Percentiles rank a stretch among this genome's conserved stretches.
Conservation (phyloP, 1,140 invertebrate species). For the Oncopodura yosiiana region DNA sequence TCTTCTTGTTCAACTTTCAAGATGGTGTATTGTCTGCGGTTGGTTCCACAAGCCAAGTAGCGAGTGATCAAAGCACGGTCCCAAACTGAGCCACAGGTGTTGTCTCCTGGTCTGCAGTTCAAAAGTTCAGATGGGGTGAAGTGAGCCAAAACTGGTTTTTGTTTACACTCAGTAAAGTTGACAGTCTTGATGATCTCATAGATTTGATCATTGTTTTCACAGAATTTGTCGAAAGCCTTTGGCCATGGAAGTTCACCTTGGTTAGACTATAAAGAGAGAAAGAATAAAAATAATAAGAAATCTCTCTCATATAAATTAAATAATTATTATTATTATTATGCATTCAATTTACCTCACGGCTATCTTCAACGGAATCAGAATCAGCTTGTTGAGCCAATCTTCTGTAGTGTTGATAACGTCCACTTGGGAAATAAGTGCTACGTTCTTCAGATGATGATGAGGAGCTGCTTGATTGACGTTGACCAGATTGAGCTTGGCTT, state of each 20-base stretch:
- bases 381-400: background rate
- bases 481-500: constrained; percentile 12
- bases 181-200: constrained; percentile 36
- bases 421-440: too few relatives aligned
- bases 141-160: constrained; percentile 32
- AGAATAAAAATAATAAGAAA: background rate
- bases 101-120: constrained; percentile 30
- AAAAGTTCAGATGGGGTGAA: constrained; percentile 18
- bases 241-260: constrained; percentile 29
- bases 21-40: constrained; percentile 29
- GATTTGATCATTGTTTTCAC: constrained; percentile 31
- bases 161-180: constrained; percentile 35
- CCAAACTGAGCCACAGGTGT: constrained; percentile 26
- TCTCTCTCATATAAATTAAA: background rate
- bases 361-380: constrained; percentile 1
- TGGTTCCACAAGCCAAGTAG: constrained; percentile 27
- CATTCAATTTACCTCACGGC: background rate
- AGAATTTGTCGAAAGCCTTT: constrained; percentile 29
- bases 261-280: background rate
- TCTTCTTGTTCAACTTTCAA: constrained; percentile 30
- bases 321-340: background rate
- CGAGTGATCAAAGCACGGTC: constrained; percentile 24
- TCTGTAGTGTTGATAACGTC: background rate
- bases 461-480: background rate
- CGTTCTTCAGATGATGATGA: background rate